Evolutionary conservation across 2,888 invertebrate genomes (phyloP).

Genomic region (Anthoptus insignis): DNA sequence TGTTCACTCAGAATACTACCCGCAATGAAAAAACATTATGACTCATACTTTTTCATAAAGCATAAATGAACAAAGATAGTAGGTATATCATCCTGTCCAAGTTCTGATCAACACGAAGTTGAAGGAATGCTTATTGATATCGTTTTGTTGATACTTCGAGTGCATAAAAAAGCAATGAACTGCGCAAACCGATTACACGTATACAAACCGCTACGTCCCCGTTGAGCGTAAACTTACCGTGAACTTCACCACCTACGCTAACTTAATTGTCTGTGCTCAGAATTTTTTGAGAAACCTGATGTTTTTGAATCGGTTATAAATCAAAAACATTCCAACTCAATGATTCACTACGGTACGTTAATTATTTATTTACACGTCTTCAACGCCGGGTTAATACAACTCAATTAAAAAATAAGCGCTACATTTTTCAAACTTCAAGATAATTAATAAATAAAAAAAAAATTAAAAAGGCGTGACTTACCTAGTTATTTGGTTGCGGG

Average conservation of each 20-base stretch:
- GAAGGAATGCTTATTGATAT: constrained; percentile 35
- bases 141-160: constrained; percentile 31
- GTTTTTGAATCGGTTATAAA: not conserved
- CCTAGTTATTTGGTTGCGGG: constrained; percentile 65
- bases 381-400: constrained; percentile 7
- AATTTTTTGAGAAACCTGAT: not conserved
- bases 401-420: not conserved
- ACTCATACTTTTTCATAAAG: constrained; percentile 23
- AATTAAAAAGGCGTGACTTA: constrained; percentile 59
- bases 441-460: not conserved
- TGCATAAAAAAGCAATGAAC: constrained; percentile 31
- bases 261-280: not conserved
- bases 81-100: constrained; percentile 39
- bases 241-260: constrained; percentile 12
- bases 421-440: not conserved
- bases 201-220: constrained; percentile 21
- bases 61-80: not conserved
- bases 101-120: constrained; percentile 16
- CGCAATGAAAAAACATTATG: constrained; percentile 21
- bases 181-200: constrained; percentile 18
- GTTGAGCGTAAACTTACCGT: constrained; percentile 14
- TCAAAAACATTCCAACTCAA: constrained; percentile 18
- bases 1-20: constrained; percentile 8
- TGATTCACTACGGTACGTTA: constrained; percentile 8
- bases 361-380: constrained; percentile 34